Base-by-base conservation (phyloP, 2,888 invertebrate species). In the Agrotis clavis region DNA sequence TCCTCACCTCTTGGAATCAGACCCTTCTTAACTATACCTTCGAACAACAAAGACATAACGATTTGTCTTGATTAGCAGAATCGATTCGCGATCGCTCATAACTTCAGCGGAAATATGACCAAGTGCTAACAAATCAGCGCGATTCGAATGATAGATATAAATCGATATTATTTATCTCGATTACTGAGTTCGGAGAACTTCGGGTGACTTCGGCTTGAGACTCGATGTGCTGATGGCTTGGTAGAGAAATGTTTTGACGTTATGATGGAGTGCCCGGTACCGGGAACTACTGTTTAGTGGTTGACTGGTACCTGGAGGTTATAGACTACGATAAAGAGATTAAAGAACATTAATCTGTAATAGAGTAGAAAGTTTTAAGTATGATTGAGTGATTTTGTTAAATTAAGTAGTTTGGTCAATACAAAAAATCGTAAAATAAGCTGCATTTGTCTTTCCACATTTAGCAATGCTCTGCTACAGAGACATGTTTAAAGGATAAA, bases 101-200 rank as follows among this genome's bases (percentile, higher is more conserved):
- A 69, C 76, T 82, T 78, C 76, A 78, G 50, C 72, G 72, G 73
- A 80, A 84, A 82, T 81, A 77, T 79, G 66, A 78, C 69, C 77
- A 77, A 85, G 75, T 77, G 71, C 74, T 79, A 88, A 90, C 87
- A 86, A 84, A 87, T 87, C 86, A 85, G 79, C 80, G 77, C 81
- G 73, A 85, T 84, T 84, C 86, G 84, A 86, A 80, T 90, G 91
- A 91, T 87, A 88, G 87, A 89, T 90, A 92, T 88, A 88, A 92
- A 93, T 91, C 89, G 91, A 90, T 88, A 84, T 77, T 83, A 92
- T 93, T 90, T 88, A 90, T 92, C 89, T 91, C 88, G 91, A 91
- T 93, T 91, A 90, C 77, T 35, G 74, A 85, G 74, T 89, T 88
- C 89, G 74, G 71, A 68, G 89, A 87, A 91, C 78, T 80, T 73